Conservation (phyloP, 2,113 vertebrate genomes). For the Abramis brama region DNA sequence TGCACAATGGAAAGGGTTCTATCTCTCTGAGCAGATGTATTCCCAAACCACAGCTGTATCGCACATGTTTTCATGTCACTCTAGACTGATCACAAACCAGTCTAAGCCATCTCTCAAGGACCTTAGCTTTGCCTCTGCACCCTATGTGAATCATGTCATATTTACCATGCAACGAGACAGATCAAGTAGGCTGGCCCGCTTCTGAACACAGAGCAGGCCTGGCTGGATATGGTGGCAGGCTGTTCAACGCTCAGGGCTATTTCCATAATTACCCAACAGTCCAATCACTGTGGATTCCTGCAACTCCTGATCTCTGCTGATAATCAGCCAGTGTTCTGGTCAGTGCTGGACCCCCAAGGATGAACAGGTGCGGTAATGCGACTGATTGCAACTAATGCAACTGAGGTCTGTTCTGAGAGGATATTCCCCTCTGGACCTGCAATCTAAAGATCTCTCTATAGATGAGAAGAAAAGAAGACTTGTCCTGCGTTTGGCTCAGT, state of each 20-base stretch:
- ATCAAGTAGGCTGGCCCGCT: not conserved
- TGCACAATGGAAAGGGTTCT: not conserved
- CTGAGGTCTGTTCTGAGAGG: conserved; percentile 65
- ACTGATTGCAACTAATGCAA: conserved; percentile 58
- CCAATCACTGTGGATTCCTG: conserved; percentile 76
- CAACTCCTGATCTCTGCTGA: conserved; percentile 73
- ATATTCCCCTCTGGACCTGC: conserved; percentile 68
- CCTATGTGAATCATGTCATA: not conserved
- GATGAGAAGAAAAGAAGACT: conserved; percentile 70
- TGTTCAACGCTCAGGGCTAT: conserved; percentile 67
- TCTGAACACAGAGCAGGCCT: conserved; percentile 11
- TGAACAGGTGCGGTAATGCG: conserved; percentile 77
- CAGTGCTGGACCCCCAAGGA: conserved; percentile 76
- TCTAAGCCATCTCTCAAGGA: not conserved
- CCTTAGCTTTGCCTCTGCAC: not conserved
- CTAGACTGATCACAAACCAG: conserved; percentile 48
- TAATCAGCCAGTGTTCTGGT: conserved; percentile 71
- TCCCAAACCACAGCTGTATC: conserved; percentile 72
- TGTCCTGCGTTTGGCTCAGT: conserved; percentile 64
- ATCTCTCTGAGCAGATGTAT: conserved; percentile 45
- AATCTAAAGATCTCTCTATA: conserved; percentile 69
- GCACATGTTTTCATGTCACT: conserved; percentile 73
- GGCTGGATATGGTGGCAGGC: conserved; percentile 26
- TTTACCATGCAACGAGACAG: not conserved
- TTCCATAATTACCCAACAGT: conserved; percentile 78